These are phyloP conservation scores for Hippocampus abdominalis DNA, from an alignment of 2,113 vertebrate species.

Conservation along the genomic window DNA sequence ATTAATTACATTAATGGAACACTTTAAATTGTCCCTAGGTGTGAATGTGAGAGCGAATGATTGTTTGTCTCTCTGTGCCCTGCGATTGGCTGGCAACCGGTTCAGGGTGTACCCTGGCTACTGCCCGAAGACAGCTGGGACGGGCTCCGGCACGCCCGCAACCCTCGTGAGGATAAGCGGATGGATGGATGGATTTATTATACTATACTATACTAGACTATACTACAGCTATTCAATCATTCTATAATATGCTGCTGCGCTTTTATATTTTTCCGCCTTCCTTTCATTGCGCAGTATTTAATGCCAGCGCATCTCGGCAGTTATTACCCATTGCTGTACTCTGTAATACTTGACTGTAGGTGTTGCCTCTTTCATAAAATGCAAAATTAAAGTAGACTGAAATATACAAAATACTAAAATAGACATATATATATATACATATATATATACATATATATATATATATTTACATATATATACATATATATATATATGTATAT, in stretches of 20 bases:
- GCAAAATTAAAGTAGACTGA: slow-evolving; percentile 59
- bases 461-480: slow-evolving; percentile 10
- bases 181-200: too few species aligned
- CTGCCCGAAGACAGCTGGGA: too few species aligned
- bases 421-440: too few species aligned
- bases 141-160: too few species aligned
- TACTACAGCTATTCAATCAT: not conserved
- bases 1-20: too few species aligned
- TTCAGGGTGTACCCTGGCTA: too few species aligned
- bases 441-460: not conserved
- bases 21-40: too few species aligned
- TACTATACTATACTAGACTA: not conserved
- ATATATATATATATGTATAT: too few species aligned
- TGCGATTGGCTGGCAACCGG: too few species aligned
- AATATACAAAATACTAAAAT: slow-evolving; percentile 28
- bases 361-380: slow-evolving; percentile 46
- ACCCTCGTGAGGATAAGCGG: too few species aligned
- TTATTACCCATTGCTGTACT: slow-evolving; percentile 27
- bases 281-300: slow-evolving; percentile 1
- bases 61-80: too few species aligned
- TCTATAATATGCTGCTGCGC: not conserved
- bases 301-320: not conserved
- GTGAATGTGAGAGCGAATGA: too few species aligned
- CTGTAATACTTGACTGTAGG: slow-evolving; percentile 54
- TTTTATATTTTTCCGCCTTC: not conserved